Base-by-base conservation (phyloP, 2,888 invertebrate species). In the Craniophora ligustri region DNA sequence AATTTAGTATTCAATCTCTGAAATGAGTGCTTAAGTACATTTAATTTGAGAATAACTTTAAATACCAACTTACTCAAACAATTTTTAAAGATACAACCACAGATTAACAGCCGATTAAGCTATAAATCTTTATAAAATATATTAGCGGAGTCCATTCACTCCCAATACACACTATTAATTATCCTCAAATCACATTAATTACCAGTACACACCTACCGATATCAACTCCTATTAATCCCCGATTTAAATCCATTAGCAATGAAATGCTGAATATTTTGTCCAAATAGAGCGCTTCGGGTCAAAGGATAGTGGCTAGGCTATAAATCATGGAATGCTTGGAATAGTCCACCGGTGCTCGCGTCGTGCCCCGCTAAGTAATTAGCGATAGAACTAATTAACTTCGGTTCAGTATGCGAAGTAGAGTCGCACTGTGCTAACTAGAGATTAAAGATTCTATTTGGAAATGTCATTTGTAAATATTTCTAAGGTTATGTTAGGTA, bases 311-410 rank as follows among this genome's bases (percentile, higher is more conserved):
- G 48, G n/a, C 26, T 32, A 4, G 55, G 34, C 72, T 70, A 78
- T 81, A 82, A 78, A 80, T 85, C 83, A 80, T 79, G 71, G 72
- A 74, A 85, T 86, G 74, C 82, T 76, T 85, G 72, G 82, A 82
- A 86, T 84, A 75, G 69, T 65, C 72, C 67, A 61, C 51, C 59
- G 57, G 66, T 69, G 68, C 72, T 26, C 44, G 66, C 75, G 70
- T 86, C 91, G 91, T 90, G 90, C 86, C 85, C 79, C 76, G 76
- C 81, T 85, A 86, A 86, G 88, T 91, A 92, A 91, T 92, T 92
- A 91, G 87, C 78, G 79, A 88, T 87, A 85, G 75, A 67, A 69
- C 91, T 91, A 91, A 92, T 92, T 91, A 92, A 89, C 55, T 48
- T 39, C 19, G 44, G 41, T 28, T 39, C 8, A 30, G 74, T 68